Base-by-base conservation (phyloP, 2,888 invertebrate species). In the Dione juno region DNA sequence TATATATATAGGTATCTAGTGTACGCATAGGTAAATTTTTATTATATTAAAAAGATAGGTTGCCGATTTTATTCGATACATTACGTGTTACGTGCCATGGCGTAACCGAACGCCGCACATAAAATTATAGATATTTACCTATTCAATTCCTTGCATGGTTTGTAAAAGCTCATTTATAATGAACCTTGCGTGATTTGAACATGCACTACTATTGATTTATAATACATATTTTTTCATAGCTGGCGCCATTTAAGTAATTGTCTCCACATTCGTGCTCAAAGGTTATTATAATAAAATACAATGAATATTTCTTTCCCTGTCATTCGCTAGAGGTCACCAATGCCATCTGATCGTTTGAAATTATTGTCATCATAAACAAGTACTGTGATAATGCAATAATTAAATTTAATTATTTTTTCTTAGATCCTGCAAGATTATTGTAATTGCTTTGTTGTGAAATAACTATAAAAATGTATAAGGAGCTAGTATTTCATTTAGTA, bases 291-390 rank as follows among this genome's bases (percentile, higher is more conserved):
- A 52, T 52, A 13, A 19, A 45, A 52, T 35, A 63, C 19, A 53
- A 45, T 63, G 35, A 50, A 50, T 53, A 45, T 52, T n/a, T 61
- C 54, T 63, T 64, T 69, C 37, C 63, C 45, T 48, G 40, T 48
- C 54, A 54, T 64, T 64, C 64, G 54, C 28, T 48, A 54, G 45
- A 48, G 48, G 16, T 21, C 54, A 40, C 16, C 68, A 69, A 69
- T 64, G 63, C 40, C 45, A 54, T 13, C 48, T 45, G 64, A 69
- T 69, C 40, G n/a, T 57, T 63, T 48, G 21, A 40, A 50, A 50
- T 45, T 61, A 59, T 52, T 59, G 13, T 28, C 19, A 61, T 67
- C 61, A 61, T 53, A 52, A 45, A 10, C 35, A 8, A 45, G 28
- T 48, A 16, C 10, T 19, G 14, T n/a, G 35, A 64, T 35, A 35